A percentile compares a stretch with the other conserved stretches of the same genome.
These are phyloP conservation scores for Ailuropoda melanoleuca DNA, from an alignment of 2,113 vertebrate genomes.

Conservation along the genomic window DNA sequence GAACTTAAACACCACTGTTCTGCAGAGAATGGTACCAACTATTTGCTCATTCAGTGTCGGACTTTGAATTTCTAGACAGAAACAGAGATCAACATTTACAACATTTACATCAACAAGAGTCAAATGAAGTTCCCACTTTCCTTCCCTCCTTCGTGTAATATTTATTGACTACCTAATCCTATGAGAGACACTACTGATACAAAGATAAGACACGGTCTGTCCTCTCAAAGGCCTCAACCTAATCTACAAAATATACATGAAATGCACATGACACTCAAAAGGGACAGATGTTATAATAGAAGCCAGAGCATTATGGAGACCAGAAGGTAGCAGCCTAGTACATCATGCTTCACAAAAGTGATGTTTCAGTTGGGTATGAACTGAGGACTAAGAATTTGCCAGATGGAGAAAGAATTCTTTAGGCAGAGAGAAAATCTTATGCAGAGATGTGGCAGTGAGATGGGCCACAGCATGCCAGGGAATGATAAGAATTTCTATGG, in stretches of 20 bases:
- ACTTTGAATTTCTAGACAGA: slow-evolving; percentile 30
- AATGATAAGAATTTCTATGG: not conserved
- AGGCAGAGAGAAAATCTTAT: not conserved
- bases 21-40: not conserved
- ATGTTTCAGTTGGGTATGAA: not conserved
- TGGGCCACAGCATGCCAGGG: not conserved
- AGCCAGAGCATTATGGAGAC: not conserved
- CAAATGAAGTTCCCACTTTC: not conserved
- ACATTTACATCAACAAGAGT: not conserved
- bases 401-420: not conserved
- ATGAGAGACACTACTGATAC: not conserved
- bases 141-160: not conserved
- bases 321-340: not conserved
- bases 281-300: not conserved
- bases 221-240: not conserved
- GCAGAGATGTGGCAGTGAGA: not conserved
- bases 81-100: not conserved
- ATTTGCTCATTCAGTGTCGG: not conserved
- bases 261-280: not conserved
- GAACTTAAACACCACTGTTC: slow-evolving; percentile 14
- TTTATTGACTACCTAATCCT: not conserved
- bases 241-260: not conserved
- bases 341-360: not conserved
- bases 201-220: not conserved
- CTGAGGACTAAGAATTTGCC: not conserved